phyloP scores from a whole-genome alignment of 1,140 invertebrate genomes.

The Aradophagus sp. region DNA sequence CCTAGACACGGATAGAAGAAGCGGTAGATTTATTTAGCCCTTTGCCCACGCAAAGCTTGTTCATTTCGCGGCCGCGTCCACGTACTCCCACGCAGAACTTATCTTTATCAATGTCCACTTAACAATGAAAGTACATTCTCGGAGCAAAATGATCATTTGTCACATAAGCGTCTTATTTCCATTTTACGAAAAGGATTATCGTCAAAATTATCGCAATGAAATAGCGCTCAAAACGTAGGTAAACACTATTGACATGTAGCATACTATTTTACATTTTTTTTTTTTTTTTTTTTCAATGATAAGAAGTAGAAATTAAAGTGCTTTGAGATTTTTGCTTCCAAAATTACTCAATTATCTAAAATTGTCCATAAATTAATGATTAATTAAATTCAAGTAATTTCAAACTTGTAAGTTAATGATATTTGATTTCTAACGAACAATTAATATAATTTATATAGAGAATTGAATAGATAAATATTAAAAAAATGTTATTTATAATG shows the following conservation, averaged over 20 bases:
- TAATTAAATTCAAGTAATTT: too few relatives aligned
- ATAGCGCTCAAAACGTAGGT: background rate
- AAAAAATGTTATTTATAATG: too few relatives aligned
- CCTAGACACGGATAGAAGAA: constrained; percentile 38
- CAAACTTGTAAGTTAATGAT: too few relatives aligned
- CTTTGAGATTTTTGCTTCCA: too few relatives aligned
- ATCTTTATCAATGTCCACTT: constrained; percentile 50
- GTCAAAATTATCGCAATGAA: constrained; percentile 2
- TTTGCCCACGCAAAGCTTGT: constrained; percentile 37
- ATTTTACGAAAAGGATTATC: constrained; percentile 31
- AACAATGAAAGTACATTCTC: constrained; percentile 49
- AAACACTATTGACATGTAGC: too few relatives aligned
- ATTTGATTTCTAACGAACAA: too few relatives aligned
- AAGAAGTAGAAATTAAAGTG: too few relatives aligned
- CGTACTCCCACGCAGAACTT: constrained; percentile 39
- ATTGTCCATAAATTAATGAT: too few relatives aligned
- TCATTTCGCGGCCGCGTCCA: constrained; percentile 48
- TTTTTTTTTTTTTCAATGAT: too few relatives aligned
- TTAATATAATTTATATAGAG: too few relatives aligned
- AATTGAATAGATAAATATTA: too few relatives aligned
- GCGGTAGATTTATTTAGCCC: constrained; percentile 42
- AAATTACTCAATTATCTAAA: too few relatives aligned
- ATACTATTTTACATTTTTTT: background rate
- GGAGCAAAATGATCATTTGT: constrained; percentile 27
- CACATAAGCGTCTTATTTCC: constrained; percentile 27